Percentiles rank a stretch among this genome's conserved stretches.
These are phyloP conservation scores for Diadegma fenestrale DNA, from an alignment of 2,888 invertebrate genomes.

Conservation along the genomic window DNA sequence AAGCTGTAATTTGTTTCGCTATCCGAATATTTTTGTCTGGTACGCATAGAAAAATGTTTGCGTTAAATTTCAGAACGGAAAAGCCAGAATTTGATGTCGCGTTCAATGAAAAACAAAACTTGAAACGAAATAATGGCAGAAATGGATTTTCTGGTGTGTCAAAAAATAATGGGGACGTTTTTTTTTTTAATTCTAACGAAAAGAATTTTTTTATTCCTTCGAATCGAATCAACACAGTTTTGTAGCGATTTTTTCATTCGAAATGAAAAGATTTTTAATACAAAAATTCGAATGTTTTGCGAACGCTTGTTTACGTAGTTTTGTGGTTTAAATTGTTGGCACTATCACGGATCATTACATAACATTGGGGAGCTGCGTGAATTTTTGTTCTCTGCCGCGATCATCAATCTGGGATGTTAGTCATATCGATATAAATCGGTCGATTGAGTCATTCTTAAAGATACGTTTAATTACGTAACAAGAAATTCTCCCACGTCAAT, in stretches of 20 bases:
- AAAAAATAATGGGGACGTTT: background rate
- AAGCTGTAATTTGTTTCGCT: background rate
- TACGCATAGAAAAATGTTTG: background rate
- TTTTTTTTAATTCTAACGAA: too few species aligned
- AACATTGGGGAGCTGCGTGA: constrained; percentile 31
- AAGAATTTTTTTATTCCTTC: too few species aligned
- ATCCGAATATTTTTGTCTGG: background rate
- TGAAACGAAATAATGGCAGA: background rate
- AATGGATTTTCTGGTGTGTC: background rate
- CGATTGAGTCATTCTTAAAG: constrained; percentile 57
- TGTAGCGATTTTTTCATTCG: background rate
- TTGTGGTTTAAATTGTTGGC: background rate
- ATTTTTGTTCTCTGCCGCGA: constrained; percentile 47
- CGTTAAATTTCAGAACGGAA: background rate
- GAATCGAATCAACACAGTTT: background rate
- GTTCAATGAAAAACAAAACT: background rate
- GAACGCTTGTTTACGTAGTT: background rate
- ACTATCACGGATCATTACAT: constrained; percentile 2
- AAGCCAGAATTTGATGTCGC: background rate
- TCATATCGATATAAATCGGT: constrained; percentile 52
- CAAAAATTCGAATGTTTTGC: background rate
- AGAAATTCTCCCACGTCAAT: constrained; percentile 33
- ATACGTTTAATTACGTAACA: constrained; percentile 59
- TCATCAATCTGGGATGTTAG: constrained; percentile 55
- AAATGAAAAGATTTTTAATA: background rate